Percentiles rank a stretch among this genome's conserved stretches.
These are phyloP conservation scores for Electrona antarctica DNA, from an alignment of 2,113 vertebrate genomes.

Conservation along the genomic window DNA sequence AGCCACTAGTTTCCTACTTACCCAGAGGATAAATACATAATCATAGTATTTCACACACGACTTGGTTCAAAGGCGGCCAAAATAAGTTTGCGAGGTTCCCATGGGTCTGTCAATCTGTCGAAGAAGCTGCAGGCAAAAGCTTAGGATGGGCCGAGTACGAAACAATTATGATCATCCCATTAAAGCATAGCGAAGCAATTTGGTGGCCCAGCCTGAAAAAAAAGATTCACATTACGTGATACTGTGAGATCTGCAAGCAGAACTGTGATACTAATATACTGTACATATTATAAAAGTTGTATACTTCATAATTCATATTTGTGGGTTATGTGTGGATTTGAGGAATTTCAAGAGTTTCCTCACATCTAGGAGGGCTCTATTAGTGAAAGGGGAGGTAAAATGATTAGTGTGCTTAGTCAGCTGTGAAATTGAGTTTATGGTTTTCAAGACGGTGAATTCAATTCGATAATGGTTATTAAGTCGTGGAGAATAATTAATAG, in stretches of 20 bases:
- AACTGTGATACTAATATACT: not conserved
- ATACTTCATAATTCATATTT: constrained; percentile 15
- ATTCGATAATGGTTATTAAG: constrained; percentile 81
- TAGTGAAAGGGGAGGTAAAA: constrained; percentile 43
- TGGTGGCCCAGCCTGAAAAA: constrained; percentile 54
- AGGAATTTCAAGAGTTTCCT: constrained; percentile 40
- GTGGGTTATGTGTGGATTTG: constrained; percentile 19
- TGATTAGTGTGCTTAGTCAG: constrained; percentile 77
- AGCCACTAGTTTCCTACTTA: constrained; percentile 66
- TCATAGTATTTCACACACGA: constrained; percentile 79
- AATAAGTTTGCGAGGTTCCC: constrained; percentile 76
- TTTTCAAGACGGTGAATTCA: constrained; percentile 79
- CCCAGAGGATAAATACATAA: constrained; percentile 77
- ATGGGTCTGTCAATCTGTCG: constrained; percentile 76
- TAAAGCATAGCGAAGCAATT: constrained; percentile 75
- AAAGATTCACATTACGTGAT: constrained; percentile 49
- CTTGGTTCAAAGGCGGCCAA: constrained; percentile 77
- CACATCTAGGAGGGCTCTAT: constrained; percentile 30
- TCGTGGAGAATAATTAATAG: constrained; percentile 80
- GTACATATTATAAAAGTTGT: constrained; percentile 5
- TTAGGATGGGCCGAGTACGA: constrained; percentile 70
- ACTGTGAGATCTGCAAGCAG: constrained; percentile 43
- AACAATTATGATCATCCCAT: constrained; percentile 78
- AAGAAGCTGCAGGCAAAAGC: constrained; percentile 71
- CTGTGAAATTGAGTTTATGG: constrained; percentile 82